Base-by-base conservation (phyloP, 2,888 invertebrate species). In the Nebria brevicollis region DNA sequence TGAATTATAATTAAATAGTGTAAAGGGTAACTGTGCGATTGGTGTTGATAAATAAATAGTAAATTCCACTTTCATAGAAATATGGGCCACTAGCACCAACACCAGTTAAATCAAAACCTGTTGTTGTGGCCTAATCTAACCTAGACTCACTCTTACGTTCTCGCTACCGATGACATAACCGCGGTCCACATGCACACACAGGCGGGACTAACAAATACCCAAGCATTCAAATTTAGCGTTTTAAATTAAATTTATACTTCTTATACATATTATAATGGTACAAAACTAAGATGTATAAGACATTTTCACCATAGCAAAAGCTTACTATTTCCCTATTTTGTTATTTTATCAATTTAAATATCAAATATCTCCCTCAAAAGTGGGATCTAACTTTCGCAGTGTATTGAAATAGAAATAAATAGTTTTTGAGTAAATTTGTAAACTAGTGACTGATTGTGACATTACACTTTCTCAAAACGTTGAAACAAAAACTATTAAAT, bases 31-130 rank as follows among this genome's bases (percentile, higher is more conserved):
- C 11, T 54, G 54, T 11, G 54, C 8, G 54, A 54, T 54, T 13
- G 54, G 54, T 8, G 4, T 8, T 54, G 2, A 54, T 54, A 54
- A 70, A 70, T 15, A 70, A 26, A 70, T 70, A 34, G 34, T 34
- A 70, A 70, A 70, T 70, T 70, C 70, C 70, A 70, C 70, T 70
- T 70, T 70, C 70, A 70, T 70, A 26, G 26, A 70, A 66, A 70
- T 70, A 70, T 70, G 70, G 70, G 70, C 70, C 70, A 70, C 25
- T 34, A 70, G 20, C 25, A 26, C 70, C 26, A 26, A 34, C 34
- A 15, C 20, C 15, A 66, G n/a, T 54, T 26, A 70, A 25, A 25
- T 70, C 25, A 34, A 70, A 34, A 70, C 70, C 25, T 34, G 70
- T 26, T 20, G 20, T 15, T 34, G 70, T 25, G 34, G 20, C 11